Evolutionary conservation across 2,888 invertebrate genomes (phyloP).

Genomic region (Caenorhabditis sp.): DNA sequence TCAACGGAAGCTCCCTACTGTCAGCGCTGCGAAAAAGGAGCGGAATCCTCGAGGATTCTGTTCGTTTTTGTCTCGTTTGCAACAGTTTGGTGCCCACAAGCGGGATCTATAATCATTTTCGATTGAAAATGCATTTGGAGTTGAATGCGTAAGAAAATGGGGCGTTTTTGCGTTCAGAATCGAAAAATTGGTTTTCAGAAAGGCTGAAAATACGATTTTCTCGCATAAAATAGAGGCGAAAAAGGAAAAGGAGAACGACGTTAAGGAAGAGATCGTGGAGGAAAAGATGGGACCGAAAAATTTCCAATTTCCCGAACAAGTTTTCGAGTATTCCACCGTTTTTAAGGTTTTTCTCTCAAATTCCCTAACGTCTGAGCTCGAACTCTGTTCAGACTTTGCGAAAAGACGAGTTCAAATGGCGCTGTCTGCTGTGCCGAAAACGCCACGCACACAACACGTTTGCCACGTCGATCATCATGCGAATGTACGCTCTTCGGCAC

Average conservation of each 20-base stretch:
- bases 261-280: neutral
- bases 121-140: neutral
- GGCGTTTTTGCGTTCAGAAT: neutral
- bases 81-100: neutral
- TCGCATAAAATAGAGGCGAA: no score
- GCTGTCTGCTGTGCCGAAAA: constrained; percentile 33
- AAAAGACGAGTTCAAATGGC: constrained; percentile 43
- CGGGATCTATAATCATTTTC: constrained; percentile 10
- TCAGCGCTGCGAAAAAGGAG: constrained; percentile 12
- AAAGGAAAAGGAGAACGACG: no score
- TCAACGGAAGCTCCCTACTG: no score
- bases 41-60: neutral
- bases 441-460: constrained; percentile 14
- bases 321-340: constrained; percentile 24
- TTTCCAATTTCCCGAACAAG: constrained; percentile 24
- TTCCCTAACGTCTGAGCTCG: no score
- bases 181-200: neutral
- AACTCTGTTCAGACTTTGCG: neutral
- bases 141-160: constrained; percentile 33
- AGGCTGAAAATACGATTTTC: constrained; percentile 4
- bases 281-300: neutral
- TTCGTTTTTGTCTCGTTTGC: constrained; percentile 30
- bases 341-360: no score
- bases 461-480: constrained; percentile 24
- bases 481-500: constrained; percentile 42